A percentile compares a stretch with the other conserved stretches of the same genome.
These are phyloP conservation scores for Hemibagrus guttatus DNA, from an alignment of 2,797 vertebrate genomes.

Conservation along the genomic window DNA sequence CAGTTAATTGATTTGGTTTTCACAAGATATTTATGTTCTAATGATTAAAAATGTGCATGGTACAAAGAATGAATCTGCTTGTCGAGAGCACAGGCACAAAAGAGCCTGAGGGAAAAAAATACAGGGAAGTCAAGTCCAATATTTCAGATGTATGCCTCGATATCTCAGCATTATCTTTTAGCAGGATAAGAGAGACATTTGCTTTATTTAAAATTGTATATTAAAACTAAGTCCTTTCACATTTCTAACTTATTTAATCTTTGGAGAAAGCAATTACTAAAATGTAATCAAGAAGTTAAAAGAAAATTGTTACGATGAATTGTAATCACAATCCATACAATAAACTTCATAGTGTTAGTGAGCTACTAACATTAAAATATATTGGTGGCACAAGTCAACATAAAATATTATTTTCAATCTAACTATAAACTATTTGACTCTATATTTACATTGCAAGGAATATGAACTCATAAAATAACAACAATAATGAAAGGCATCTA, in stretches of 20 bases:
- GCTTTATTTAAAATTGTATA: background rate
- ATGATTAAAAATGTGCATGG: background rate
- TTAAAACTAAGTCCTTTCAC: background rate
- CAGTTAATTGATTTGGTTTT: background rate
- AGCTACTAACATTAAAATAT: background rate
- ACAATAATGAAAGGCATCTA: background rate
- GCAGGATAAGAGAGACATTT: background rate
- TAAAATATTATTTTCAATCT: background rate
- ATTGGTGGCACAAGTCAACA: background rate
- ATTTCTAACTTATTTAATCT: background rate
- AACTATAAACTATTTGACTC: background rate
- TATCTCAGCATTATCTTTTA: background rate
- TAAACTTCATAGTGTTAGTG: background rate
- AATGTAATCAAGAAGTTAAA: background rate
- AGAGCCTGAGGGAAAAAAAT: background rate
- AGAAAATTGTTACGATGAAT: background rate
- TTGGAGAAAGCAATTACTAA: background rate
- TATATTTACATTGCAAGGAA: background rate
- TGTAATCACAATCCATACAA: too few relatives aligned
- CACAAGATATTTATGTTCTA: background rate
- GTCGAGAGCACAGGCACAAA: too few relatives aligned
- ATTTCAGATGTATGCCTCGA: background rate
- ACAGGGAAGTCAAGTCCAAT: background rate
- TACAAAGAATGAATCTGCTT: background rate
- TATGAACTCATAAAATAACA: background rate